Base-by-base conservation (phyloP, 2,797 vertebrate genomes). In the Trematomus bernacchii region DNA sequence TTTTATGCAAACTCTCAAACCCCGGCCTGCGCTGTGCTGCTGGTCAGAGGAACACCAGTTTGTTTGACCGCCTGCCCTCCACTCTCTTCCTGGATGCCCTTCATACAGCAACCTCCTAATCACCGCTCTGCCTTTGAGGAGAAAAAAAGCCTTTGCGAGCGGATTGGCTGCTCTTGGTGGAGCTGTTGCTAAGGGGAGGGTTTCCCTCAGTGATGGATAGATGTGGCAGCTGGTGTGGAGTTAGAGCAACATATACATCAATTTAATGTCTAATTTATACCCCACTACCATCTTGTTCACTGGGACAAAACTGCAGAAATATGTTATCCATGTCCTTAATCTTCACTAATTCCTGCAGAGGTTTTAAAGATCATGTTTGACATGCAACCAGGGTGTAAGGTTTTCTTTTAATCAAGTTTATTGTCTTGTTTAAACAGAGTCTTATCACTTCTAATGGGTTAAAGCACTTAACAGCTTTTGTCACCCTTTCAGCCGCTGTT, bases 111-210 rank as follows among this genome's bases (percentile, higher is more conserved):
- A 60, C 83, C 89, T 79, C 82, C 84, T 91, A 87, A 90, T 89
- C 88, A 85, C 81, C 62, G 69, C 67, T 82, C 66, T 73, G 83
- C 70, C 78, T 85, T 77, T 52, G 69, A 76, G 4, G 10, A 53
- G 4, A 10, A 54, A 40, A 40, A 81, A 58, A 30, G 2, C 13
- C 55, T 51, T 65, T 73, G 69, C 52, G 1, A 79, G 52, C 51
- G 53, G 80, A 93, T 94, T 94, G 93, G 92, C 84, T 87, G 76
- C 23, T 75, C 50, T 53, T 84, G 79, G 83, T 76, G 74, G 79
- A 91, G 84, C 88, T 89, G 93, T 95, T 94, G 91, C 93, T 93
- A 95, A 83, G 94, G 90, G 89, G 81, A 87, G 85, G 77, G 83
- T 80, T 87, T 75, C 23, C 37, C 72, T 64, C 62, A 3, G 67